These are phyloP conservation scores for zebrafish (Danio rerio) DNA, from an alignment of 2,113 vertebrate genomes.

Conservation along the genomic window DNA sequence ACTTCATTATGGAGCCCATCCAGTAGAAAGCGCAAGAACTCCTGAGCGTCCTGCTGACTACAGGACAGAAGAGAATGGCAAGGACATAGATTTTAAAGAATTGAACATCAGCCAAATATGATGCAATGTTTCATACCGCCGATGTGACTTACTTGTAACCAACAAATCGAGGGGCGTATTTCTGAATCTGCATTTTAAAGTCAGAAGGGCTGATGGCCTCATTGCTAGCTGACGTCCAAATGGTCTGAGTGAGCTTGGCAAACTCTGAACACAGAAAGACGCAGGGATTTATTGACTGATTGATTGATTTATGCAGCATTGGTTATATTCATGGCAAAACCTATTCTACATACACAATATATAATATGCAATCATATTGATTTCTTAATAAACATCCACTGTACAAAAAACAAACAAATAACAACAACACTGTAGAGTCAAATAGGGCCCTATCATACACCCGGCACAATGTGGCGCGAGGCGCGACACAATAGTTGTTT, in stretches of 20 bases:
- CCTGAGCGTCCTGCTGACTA: slow-evolving; percentile 97
- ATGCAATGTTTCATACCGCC: too few species aligned
- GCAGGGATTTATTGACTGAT: background rate
- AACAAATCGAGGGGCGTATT: slow-evolving; percentile 89
- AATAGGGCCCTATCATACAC: too few species aligned
- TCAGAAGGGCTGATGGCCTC: slow-evolving; percentile 91
- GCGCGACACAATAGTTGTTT: too few species aligned
- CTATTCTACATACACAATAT: too few species aligned
- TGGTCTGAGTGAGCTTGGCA: slow-evolving; percentile 88
- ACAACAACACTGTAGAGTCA: too few species aligned
- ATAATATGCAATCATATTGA: too few species aligned
- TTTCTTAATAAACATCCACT: too few species aligned
- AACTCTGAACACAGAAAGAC: slow-evolving; percentile 79
- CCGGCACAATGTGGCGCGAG: too few species aligned
- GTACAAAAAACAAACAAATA: too few species aligned
- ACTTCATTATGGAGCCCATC: slow-evolving; percentile 94
- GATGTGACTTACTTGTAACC: slow-evolving; percentile 88
- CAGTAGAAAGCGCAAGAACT: slow-evolving; percentile 91
- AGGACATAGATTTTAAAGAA: background rate
- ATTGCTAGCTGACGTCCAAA: slow-evolving; percentile 88
- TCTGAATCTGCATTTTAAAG: slow-evolving; percentile 94
- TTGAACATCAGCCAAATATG: background rate
- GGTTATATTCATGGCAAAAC: too few species aligned
- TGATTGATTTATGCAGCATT: too few species aligned
- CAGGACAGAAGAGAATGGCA: slow-evolving; percentile 2